A percentile compares a stretch with the other conserved stretches of the same genome.
Conservation (phyloP, 1,140 invertebrate genomes). For the Anadara kagoshimensis region DNA sequence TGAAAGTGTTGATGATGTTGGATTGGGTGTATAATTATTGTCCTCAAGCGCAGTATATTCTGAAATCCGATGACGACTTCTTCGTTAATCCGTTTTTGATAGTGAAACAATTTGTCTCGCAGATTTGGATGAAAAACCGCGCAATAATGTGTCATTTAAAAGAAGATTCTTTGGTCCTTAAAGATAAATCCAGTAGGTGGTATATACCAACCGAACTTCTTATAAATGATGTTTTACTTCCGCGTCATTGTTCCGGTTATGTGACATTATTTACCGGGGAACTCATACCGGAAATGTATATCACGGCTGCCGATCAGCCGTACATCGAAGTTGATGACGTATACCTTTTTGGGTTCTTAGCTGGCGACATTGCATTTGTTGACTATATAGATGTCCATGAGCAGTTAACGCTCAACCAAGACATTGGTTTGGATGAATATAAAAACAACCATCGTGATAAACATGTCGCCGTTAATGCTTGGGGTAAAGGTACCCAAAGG, state of each 20-base stretch:
- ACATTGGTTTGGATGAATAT: constrained; percentile 11
- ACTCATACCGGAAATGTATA: constrained; percentile 11
- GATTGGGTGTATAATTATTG: constrained; percentile 19
- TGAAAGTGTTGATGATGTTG: constrained; percentile 23
- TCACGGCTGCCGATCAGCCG: not conserved
- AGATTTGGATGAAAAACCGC: constrained; percentile 12
- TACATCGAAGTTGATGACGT: constrained; percentile 24
- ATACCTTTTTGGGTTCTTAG: constrained; percentile 23
- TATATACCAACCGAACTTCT: constrained; percentile 7
- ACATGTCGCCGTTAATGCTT: constrained; percentile 14
- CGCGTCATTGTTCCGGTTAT: constrained; percentile 19
- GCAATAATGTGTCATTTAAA: constrained; percentile 19
- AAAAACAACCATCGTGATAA: constrained; percentile 2
- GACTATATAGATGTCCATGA: constrained; percentile 9
- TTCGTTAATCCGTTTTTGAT: constrained; percentile 22
- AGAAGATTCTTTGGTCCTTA: constrained; percentile 2
- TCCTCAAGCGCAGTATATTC: constrained; percentile 16
- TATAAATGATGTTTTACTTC: constrained; percentile 1
- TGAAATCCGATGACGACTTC: constrained; percentile 31
- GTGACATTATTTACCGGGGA: constrained; percentile 17
- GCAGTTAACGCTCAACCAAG: constrained; percentile 16
- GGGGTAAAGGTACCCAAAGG: not conserved
- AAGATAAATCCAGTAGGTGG: constrained; percentile 25
- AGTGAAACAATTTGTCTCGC: constrained; percentile 22
- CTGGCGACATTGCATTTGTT: not conserved